These are phyloP conservation scores for Istiophorus platypterus DNA, from an alignment of 2,113 vertebrate species.

Conservation along the genomic window DNA sequence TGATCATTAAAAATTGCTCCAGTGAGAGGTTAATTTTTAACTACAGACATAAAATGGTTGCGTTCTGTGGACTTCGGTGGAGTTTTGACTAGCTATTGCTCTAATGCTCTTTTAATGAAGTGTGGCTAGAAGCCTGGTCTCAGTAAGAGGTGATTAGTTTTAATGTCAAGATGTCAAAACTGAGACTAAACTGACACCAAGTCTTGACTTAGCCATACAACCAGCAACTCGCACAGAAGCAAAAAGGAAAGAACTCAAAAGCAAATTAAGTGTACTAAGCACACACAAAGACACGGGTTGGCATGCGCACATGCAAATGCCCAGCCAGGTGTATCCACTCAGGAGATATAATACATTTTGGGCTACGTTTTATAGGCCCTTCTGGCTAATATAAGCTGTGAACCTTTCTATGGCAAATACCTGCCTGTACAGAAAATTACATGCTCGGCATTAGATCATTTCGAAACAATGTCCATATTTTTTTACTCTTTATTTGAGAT, in stretches of 20 bases:
- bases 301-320: conserved; percentile 37
- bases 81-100: conserved; percentile 29
- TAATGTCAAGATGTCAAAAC: conserved; percentile 60
- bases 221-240: conserved; percentile 10
- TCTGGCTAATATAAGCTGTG: conserved; percentile 57
- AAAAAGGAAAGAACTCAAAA: conserved; percentile 33
- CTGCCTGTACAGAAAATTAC: conserved; percentile 57
- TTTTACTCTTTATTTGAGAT: conserved; percentile 63
- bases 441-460: conserved; percentile 63
- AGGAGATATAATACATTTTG: conserved; percentile 41
- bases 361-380: conserved; percentile 56
- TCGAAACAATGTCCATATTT: conserved; percentile 70
- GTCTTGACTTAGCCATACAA: conserved; percentile 24
- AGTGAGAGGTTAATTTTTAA: conserved; percentile 25
- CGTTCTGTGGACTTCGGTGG: conserved; percentile 20
- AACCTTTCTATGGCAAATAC: conserved; percentile 63
- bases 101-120: conserved; percentile 67
- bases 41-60: neutral
- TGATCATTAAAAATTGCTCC: neutral
- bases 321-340: conserved; percentile 68
- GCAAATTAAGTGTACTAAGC: conserved; percentile 22
- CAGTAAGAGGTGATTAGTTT: conserved; percentile 54
- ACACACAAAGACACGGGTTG: conserved; percentile 21
- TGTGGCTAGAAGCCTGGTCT: conserved; percentile 49
- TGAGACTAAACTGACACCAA: conserved; percentile 51